Evolutionary conservation across 2,797 vertebrate genomes (phyloP).

Genomic region (Chanos chanos): DNA sequence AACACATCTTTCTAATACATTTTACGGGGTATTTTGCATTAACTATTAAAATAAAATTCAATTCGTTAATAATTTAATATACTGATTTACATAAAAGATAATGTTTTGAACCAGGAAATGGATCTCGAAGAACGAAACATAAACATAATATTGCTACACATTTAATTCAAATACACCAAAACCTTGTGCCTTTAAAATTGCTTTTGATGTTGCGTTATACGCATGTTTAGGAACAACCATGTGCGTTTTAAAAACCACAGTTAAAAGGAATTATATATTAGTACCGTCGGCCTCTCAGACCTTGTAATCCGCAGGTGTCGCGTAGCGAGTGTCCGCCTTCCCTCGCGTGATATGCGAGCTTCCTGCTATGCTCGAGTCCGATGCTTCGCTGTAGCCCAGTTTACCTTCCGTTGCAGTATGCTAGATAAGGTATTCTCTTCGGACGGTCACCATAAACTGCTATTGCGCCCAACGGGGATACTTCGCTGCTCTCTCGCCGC

Average conservation of each 20-base stretch:
- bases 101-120: slow-evolving; percentile 13
- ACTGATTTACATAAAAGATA: not conserved
- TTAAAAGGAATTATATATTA: no score
- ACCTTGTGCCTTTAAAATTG: no score
- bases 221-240: no score
- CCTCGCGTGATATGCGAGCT: slow-evolving; percentile 39
- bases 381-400: slow-evolving; percentile 73
- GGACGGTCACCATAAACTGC: slow-evolving; percentile 34
- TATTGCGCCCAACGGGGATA: slow-evolving; percentile 22
- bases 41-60: no score
- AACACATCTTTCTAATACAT: not conserved
- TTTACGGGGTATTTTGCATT: no score
- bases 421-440: slow-evolving; percentile 31
- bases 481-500: slow-evolving; percentile 14
- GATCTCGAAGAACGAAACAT: no score
- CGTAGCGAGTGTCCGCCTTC: slow-evolving; percentile 58
- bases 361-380: slow-evolving; percentile 71
- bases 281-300: slow-evolving; percentile 62
- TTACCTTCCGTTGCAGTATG: slow-evolving; percentile 75
- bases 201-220: no score
- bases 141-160: no score
- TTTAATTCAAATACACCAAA: no score
- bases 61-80: no score
- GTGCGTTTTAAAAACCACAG: no score
- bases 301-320: slow-evolving; percentile 66